Evolutionary conservation across 2,888 invertebrate species (phyloP).

Genomic region (Plebejus melissa): DNA sequence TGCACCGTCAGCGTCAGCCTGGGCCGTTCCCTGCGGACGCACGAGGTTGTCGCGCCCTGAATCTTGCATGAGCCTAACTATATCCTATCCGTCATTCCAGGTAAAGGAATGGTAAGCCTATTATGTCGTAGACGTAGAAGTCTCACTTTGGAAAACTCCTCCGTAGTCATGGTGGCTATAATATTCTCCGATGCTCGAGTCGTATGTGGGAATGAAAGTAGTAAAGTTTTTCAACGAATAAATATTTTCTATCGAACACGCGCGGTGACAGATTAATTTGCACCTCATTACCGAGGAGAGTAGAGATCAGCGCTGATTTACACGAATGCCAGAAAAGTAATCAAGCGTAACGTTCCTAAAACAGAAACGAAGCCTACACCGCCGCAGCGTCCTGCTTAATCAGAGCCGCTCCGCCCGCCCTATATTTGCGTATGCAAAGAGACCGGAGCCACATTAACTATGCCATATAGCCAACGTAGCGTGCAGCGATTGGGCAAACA

Average conservation of each 20-base stretch:
- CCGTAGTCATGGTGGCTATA: neutral
- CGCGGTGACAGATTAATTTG: constrained; percentile 20
- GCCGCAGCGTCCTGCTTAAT: constrained; percentile 73
- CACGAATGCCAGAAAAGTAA: constrained; percentile 53
- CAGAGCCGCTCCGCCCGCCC: constrained; percentile 73
- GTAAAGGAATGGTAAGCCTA: neutral
- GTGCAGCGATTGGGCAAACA: constrained; percentile 79
- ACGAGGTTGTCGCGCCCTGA: constrained; percentile 34
- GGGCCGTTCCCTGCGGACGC: constrained; percentile 37
- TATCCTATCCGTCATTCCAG: neutral
- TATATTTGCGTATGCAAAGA: constrained; percentile 80
- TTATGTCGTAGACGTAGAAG: neutral
- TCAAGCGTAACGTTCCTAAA: constrained; percentile 61
- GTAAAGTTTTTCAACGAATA: neutral
- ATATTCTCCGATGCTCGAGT: neutral
- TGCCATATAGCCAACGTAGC: constrained; percentile 79
- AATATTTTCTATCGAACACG: neutral
- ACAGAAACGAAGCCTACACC: constrained; percentile 64
- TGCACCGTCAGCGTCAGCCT: constrained; percentile 39
- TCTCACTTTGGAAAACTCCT: neutral
- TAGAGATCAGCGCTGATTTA: constrained; percentile 26
- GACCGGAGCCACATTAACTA: constrained; percentile 76
- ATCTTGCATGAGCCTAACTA: constrained; percentile 5
- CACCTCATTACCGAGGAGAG: constrained; percentile 24
- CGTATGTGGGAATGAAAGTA: neutral